phyloP scores from a whole-genome alignment of 2,888 invertebrate genomes.

The Lasius platythorax region DNA sequence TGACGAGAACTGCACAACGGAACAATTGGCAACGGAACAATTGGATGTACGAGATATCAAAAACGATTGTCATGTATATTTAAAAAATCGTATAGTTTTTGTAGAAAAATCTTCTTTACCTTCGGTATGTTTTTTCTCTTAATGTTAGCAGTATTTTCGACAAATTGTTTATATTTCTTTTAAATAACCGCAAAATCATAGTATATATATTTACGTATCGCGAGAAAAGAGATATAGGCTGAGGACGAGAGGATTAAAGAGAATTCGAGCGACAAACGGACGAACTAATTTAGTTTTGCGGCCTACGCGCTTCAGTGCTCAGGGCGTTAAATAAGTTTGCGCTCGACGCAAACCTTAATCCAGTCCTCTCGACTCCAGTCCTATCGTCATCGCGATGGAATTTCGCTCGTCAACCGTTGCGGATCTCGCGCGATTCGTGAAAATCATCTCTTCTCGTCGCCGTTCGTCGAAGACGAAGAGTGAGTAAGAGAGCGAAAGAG shows the following conservation, averaged over 20 bases:
- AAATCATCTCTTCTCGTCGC: slow-evolving; percentile 38
- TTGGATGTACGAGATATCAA: background rate
- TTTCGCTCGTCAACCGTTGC: slow-evolving; percentile 26
- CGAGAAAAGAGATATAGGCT: background rate
- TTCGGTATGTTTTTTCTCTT: background rate
- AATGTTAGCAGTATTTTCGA: background rate
- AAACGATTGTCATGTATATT: background rate
- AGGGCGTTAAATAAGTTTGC: slow-evolving; percentile 58
- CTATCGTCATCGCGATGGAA: slow-evolving; percentile 34
- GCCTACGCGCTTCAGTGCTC: background rate
- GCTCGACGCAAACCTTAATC: slow-evolving; percentile 31
- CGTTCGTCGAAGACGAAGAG: background rate
- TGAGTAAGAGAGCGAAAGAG: background rate
- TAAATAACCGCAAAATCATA: background rate
- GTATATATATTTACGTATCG: background rate
- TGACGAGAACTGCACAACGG: background rate
- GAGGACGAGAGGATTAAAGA: background rate
- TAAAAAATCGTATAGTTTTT: background rate
- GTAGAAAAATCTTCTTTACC: background rate
- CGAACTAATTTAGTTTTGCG: slow-evolving; percentile 20
- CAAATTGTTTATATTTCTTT: background rate
- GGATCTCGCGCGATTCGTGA: slow-evolving; percentile 35
- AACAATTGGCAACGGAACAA: background rate
- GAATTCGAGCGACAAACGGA: background rate
- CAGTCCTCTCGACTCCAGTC: background rate